A percentile compares a stretch with the other conserved stretches of the same genome.
These are phyloP conservation scores for Aphelinus certus DNA, from an alignment of 1,140 invertebrate genomes.

Conservation along the genomic window DNA sequence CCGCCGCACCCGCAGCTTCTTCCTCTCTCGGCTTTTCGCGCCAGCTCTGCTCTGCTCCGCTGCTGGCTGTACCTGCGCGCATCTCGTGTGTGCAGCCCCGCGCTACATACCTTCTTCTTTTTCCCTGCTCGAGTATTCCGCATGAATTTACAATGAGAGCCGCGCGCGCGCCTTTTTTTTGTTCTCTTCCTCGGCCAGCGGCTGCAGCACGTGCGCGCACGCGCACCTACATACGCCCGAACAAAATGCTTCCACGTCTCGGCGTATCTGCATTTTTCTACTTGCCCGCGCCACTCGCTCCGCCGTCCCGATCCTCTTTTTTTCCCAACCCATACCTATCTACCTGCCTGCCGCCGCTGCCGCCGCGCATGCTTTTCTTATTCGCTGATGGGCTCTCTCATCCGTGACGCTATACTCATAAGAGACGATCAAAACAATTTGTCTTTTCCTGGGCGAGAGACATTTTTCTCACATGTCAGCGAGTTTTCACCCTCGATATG, in stretches of 20 bases:
- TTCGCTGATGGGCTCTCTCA: no score
- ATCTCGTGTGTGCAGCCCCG: background rate
- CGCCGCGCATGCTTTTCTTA: no score
- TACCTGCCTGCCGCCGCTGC: no score
- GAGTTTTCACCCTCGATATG: no score
- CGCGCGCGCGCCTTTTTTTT: constrained; percentile 28
- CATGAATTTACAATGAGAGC: constrained; percentile 57
- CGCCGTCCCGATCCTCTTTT: background rate
- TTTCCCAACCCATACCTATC: background rate
- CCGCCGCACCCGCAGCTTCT: background rate
- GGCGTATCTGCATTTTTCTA: constrained; percentile 40
- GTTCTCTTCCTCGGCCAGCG: background rate
- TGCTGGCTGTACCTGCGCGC: no score
- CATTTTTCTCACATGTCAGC: no score
- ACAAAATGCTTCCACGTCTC: constrained; percentile 34
- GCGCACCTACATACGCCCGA: background rate
- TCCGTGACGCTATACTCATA: no score
- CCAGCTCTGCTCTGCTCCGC: background rate
- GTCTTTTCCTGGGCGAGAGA: no score
- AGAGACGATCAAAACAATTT: no score
- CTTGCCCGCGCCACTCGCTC: constrained; percentile 1
- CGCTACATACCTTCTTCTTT: background rate
- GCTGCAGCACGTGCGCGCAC: background rate
- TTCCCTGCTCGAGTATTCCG: constrained; percentile 45
- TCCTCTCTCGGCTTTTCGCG: constrained; percentile 23